phyloP scores from a whole-genome alignment of 2,797 vertebrate genomes.

The Pelobates cultripes region DNA sequence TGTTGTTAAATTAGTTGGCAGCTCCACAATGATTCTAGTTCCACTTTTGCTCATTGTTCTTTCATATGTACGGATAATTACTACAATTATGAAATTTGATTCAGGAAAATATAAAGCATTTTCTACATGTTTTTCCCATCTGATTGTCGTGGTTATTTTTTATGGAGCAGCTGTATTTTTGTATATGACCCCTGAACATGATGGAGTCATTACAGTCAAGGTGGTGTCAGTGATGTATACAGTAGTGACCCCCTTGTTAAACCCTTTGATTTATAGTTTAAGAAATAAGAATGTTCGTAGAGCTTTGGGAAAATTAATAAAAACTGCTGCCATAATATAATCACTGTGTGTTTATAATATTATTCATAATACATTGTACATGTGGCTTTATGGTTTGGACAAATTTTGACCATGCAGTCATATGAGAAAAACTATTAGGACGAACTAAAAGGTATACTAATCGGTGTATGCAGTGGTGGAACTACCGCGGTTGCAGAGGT shows the following conservation, averaged over 20 bases:
- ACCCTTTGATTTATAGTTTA: constrained; percentile 60
- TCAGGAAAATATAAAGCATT: background rate
- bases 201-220: constrained; percentile 53
- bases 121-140: constrained; percentile 19
- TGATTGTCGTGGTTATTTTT: constrained; percentile 51
- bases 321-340: no score
- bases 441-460: no score
- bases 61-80: background rate
- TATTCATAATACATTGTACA: no score
- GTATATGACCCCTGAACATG: constrained; percentile 59
- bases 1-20: background rate
- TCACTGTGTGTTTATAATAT: no score
- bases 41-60: background rate
- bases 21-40: background rate
- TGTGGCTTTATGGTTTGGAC: no score
- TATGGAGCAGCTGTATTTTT: constrained; percentile 62
- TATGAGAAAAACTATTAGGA: no score
- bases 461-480: no score
- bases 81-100: background rate
- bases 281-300: constrained; percentile 58
- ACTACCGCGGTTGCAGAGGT: no score
- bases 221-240: constrained; percentile 62
- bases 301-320: constrained; percentile 7
- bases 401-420: no score
- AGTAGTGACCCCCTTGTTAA: constrained; percentile 61